Evolutionary conservation across 2,888 invertebrate genomes (phyloP), one percentile per base, ranked within the genome.

Genomic region (Tetranychus piercei): DNA sequence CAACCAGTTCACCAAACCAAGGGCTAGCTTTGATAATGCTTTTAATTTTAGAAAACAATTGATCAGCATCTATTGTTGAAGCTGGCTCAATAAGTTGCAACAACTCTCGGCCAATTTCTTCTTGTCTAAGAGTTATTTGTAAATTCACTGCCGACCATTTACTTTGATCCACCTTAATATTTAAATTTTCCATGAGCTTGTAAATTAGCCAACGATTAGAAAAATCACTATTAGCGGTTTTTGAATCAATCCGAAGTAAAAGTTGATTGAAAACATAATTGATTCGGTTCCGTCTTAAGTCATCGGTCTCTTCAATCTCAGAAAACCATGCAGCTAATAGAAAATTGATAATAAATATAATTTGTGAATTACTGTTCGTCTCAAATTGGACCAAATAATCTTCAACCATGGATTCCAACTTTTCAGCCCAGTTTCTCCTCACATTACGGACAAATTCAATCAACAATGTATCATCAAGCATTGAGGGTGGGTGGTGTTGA

Each of bases 231-330:
- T 69, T 69, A 23, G 34, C 34, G 6, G 69, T 69, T 55, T 55
- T 55, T 15, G 11, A 9, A 55, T 55, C 55, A 15, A 15, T 55
- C 55, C 55, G 55, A 55, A 55, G 55, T 69, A 69, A 20, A 23
- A 69, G 20, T 69, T 69, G 69, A 20, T 23, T 69, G 69, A 69
- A 69, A 69, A 69, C 69, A 69, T 69, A 23, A 22, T 69, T 69
- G 23, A 69, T 69, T 22, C 69, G 55, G 15, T 55, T 55, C 9
- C 55, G 55, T 55, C 55, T 55, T 55, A 55, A 55, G 15, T 55
- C 55, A 55, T 55, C 15, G 9, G 55, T 55, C 55, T 55, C 11
- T 55, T 9, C 11, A 22, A 23, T 69, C 20, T 69, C 69, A 22
- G n/a, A 11, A 23, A 69, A 69, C 69, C 69, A 69, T 23, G 69